A percentile compares a stretch with the other conserved stretches of the same genome.
These are phyloP conservation scores for Argynnis bischoffii DNA, from an alignment of 2,888 invertebrate genomes.

Conservation along the genomic window DNA sequence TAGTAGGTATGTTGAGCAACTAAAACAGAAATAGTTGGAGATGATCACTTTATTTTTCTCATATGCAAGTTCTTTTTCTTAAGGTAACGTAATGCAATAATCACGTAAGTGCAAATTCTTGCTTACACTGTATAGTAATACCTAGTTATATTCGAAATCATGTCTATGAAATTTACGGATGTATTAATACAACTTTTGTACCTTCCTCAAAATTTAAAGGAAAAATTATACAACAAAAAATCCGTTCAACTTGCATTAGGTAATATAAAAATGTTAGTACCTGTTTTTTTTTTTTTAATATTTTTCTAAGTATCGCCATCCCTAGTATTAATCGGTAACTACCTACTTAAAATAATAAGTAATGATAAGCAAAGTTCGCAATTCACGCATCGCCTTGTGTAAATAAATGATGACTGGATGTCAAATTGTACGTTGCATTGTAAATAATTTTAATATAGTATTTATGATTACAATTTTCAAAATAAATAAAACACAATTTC, in stretches of 20 bases:
- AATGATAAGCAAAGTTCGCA: constrained; percentile 26
- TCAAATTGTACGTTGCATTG: constrained; percentile 55
- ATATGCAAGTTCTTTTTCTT: constrained; percentile 7
- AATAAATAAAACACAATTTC: constrained; percentile 48
- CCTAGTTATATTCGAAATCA: not conserved
- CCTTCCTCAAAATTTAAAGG: not conserved
- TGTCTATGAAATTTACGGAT: constrained; percentile 3
- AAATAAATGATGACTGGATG: constrained; percentile 52
- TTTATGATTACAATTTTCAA: constrained; percentile 80
- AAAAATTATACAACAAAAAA: not conserved
- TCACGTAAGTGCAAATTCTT: not conserved
- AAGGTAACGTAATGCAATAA: not conserved
- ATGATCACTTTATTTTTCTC: constrained; percentile 4
- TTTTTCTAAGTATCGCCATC: constrained; percentile 19
- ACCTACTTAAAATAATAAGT: constrained; percentile 34
- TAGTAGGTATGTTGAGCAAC: constrained; percentile 17
- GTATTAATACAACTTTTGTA: too few relatives aligned
- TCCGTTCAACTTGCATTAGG: constrained; percentile 15
- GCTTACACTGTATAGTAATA: not conserved
- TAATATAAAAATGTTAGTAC: constrained; percentile 13
- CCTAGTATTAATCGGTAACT: constrained; percentile 33
- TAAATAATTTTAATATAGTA: constrained; percentile 80
- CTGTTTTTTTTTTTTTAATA: constrained; percentile 11
- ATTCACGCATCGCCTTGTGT: constrained; percentile 48
- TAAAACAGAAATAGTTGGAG: constrained; percentile 7